Conservation (phyloP, 2,888 invertebrate species). For the Eupithecia subumbrata region DNA sequence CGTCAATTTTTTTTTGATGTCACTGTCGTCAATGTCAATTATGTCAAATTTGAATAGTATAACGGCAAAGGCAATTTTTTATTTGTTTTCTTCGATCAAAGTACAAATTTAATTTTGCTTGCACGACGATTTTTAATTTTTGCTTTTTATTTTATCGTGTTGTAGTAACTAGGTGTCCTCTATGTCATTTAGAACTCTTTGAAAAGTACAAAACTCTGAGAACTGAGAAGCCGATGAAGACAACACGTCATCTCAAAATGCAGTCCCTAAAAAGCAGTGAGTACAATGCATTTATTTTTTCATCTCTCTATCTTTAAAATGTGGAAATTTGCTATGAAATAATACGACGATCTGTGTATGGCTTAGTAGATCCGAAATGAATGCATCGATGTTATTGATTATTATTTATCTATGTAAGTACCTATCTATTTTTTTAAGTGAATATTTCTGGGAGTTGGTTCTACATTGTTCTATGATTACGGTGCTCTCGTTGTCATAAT, state of each 20-base stretch:
- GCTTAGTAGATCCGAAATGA: no score
- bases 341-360: no score
- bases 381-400: no score
- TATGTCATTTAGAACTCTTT: no score
- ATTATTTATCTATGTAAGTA: no score
- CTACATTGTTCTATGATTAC: no score
- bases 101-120: no score
- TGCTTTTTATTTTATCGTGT: background rate
- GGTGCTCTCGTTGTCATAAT: no score
- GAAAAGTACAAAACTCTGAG: background rate
- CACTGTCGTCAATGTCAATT: background rate
- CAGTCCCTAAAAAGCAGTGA: constrained; percentile 21
- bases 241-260: constrained; percentile 13
- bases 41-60: background rate
- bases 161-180: background rate
- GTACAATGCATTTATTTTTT: constrained; percentile 14
- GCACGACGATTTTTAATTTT: background rate
- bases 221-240: background rate
- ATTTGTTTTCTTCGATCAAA: no score
- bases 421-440: no score
- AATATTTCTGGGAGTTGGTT: no score
- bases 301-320: background rate
- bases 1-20: background rate
- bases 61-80: background rate
- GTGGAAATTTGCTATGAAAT: no score